Conservation (phyloP, 1,140 invertebrate species). For the Drosophila gunungcola region DNA sequence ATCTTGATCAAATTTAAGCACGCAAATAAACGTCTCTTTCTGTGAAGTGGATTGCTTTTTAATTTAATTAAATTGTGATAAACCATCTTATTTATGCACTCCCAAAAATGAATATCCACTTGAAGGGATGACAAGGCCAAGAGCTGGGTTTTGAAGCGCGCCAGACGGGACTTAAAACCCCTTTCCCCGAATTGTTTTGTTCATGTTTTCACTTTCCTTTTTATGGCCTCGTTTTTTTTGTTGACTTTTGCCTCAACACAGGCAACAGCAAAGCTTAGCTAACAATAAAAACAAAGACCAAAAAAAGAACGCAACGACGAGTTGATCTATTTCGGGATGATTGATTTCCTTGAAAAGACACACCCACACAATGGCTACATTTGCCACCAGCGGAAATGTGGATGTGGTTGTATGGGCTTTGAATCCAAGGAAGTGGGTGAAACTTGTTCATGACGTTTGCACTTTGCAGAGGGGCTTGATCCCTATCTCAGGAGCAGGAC, state of each 20-base stretch:
- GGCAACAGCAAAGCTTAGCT: conserved; percentile 5
- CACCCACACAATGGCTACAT: conserved; percentile 56
- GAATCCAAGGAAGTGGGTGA: neutral
- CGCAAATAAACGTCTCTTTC: neutral
- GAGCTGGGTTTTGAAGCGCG: conserved; percentile 8
- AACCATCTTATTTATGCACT: conserved; percentile 22
- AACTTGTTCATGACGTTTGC: conserved; percentile 62
- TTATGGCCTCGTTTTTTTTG: conserved; percentile 16
- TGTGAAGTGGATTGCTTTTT: conserved; percentile 18
- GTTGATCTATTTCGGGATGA: conserved; percentile 79
- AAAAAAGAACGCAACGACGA: conserved; percentile 48
- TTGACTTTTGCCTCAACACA: conserved; percentile 28
- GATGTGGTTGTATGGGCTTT: conserved; percentile 8
- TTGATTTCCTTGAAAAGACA: conserved; percentile 66
- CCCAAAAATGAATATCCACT: conserved; percentile 16
- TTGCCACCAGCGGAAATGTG: conserved; percentile 24
- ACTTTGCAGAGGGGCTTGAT: conserved; percentile 45
- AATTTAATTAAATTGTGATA: conserved; percentile 57
- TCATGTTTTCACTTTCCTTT: conserved; percentile 12
- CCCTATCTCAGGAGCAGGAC: conserved; percentile 15
- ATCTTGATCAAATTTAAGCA: conserved; percentile 6
- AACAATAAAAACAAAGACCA: conserved; percentile 66
- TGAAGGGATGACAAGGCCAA: conserved; percentile 17
- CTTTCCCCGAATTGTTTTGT: neutral
- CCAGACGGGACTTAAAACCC: conserved; percentile 16